phyloP scores from a whole-genome alignment of 2,888 invertebrate species.

The Orthonychiurus folsomi region DNA sequence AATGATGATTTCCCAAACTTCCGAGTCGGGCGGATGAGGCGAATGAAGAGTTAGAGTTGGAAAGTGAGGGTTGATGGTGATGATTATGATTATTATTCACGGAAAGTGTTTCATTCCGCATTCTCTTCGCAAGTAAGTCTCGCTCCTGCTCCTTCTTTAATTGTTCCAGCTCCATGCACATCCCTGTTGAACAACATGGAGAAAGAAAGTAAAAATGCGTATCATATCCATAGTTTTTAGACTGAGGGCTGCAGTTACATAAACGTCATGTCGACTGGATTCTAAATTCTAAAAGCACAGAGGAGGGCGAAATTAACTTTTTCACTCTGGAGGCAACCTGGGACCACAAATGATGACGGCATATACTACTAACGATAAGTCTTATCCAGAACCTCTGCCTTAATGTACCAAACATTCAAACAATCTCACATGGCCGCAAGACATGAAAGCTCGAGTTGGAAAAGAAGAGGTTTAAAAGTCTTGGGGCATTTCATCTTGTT shows the following conservation, averaged over 20 bases:
- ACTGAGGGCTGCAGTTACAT: neutral
- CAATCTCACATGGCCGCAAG: slow-evolving; percentile 10
- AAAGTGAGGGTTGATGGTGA: slow-evolving; percentile 23
- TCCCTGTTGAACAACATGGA: slow-evolving; percentile 50
- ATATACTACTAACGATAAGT: neutral
- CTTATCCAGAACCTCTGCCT: neutral
- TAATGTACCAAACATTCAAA: slow-evolving; percentile 15
- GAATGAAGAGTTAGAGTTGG: slow-evolving; percentile 1
- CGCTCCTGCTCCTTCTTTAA: slow-evolving; percentile 58
- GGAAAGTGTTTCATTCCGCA: slow-evolving; percentile 8
- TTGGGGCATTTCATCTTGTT: slow-evolving; percentile 11
- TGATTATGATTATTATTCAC: slow-evolving; percentile 32
- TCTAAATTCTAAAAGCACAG: neutral
- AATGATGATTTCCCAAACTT: neutral
- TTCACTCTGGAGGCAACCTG: slow-evolving; percentile 15
- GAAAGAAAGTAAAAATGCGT: slow-evolving; percentile 8
- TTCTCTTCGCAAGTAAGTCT: too few relatives aligned
- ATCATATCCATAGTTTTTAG: too few relatives aligned
- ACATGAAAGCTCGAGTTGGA: slow-evolving; percentile 9
- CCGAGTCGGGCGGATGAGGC: neutral
- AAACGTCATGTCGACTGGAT: neutral
- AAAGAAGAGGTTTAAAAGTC: slow-evolving; percentile 11
- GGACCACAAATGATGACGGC: neutral
- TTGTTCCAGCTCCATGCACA: slow-evolving; percentile 63
- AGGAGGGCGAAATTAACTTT: slow-evolving; percentile 18